Percentiles rank a stretch among this genome's conserved stretches.
phyloP scores from a whole-genome alignment of 2,113 vertebrate species.

The Climacteris rufus region DNA sequence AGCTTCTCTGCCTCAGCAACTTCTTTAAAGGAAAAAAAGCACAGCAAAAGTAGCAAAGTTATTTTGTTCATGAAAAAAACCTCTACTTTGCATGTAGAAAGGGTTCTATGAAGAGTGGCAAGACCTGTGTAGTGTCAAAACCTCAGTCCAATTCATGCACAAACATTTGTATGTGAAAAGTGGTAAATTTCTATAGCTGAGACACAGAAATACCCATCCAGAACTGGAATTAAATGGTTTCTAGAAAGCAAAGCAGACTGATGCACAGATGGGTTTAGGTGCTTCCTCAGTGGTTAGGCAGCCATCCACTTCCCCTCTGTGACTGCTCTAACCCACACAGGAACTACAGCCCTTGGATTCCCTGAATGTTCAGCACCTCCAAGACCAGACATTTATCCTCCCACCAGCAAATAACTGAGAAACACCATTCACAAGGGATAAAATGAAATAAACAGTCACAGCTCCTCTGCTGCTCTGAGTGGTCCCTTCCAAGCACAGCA shows the following conservation, averaged over 20 bases:
- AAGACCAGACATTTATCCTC: background rate
- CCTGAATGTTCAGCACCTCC: background rate
- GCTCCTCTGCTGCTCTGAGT: background rate
- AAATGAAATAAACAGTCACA: rapidly evolving
- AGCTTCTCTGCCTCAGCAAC: background rate
- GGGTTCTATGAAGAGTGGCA: background rate
- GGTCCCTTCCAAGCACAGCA: background rate
- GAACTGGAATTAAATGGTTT: background rate
- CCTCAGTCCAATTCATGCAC: background rate
- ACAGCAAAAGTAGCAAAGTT: background rate
- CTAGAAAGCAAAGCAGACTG: background rate
- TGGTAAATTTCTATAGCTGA: background rate
- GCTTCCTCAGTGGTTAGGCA: background rate
- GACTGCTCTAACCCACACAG: background rate
- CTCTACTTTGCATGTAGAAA: background rate
- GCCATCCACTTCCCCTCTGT: background rate
- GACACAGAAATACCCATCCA: background rate
- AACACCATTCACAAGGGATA: background rate
- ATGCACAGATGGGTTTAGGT: background rate
- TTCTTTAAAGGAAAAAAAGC: background rate
- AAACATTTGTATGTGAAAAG: background rate
- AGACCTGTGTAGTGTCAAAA: background rate
- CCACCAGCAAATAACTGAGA: background rate
- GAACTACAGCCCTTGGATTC: background rate
- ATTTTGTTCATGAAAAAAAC: rapidly evolving